phyloP scores from a whole-genome alignment of 2,113 vertebrate species.

The Pimephales promelas region DNA sequence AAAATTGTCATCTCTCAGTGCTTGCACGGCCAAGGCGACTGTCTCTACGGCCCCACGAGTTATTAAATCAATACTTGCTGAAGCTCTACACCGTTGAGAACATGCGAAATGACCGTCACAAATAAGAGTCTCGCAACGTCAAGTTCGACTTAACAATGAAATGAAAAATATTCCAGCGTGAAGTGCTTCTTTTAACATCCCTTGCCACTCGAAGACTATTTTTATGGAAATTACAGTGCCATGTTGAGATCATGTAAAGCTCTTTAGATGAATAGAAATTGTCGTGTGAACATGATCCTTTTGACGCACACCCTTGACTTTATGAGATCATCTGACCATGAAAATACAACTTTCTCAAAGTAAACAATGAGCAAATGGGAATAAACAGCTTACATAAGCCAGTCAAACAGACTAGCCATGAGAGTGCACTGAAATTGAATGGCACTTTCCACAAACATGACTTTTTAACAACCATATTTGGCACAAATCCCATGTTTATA shows the following conservation, averaged over 20 bases:
- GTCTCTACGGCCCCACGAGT: constrained; percentile 43
- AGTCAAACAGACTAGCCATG: neutral
- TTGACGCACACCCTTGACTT: neutral
- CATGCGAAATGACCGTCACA: neutral
- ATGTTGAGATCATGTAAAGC: neutral
- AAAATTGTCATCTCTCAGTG: constrained; percentile 30
- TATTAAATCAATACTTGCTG: constrained; percentile 59
- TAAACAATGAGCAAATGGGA: neutral
- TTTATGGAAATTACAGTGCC: neutral
- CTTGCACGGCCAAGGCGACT: constrained; percentile 17
- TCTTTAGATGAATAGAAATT: neutral
- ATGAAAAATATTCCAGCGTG: neutral
- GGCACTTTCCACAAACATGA: no score
- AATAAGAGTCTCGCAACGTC: neutral
- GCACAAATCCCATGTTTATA: no score
- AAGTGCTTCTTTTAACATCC: neutral
- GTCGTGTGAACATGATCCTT: neutral
- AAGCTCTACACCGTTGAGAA: neutral
- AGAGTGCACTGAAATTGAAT: no score
- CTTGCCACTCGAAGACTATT: neutral
- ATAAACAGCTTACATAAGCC: neutral
- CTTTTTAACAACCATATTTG: no score
- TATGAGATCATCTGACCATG: constrained; percentile 8
- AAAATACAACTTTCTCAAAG: neutral
- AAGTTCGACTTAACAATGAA: neutral